A percentile compares a stretch with the other conserved stretches of the same genome.
Conservation (phyloP, 2,797 vertebrate genomes). For the Pantherophis alleghaniensis region DNA sequence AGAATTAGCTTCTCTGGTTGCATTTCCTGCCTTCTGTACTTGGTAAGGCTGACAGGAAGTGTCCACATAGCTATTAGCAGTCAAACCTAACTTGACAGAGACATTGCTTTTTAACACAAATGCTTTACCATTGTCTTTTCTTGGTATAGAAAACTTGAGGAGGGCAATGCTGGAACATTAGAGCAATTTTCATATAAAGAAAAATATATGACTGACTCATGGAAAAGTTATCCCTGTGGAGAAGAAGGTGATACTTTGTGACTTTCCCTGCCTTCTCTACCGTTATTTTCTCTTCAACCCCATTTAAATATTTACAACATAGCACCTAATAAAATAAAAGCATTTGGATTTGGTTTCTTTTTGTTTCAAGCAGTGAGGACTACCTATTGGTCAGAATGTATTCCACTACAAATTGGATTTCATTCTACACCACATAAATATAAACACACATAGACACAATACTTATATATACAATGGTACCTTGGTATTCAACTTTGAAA, state of each 20-base stretch:
- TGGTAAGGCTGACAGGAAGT: not conserved
- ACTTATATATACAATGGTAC: not conserved
- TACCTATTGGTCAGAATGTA: not conserved
- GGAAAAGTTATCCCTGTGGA: not conserved
- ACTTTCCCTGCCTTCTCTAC: not conserved
- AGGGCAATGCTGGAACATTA: not conserved
- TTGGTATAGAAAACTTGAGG: not conserved
- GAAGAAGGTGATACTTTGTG: not conserved
- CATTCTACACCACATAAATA: not conserved
- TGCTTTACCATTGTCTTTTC: not conserved
- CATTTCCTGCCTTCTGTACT: not conserved
- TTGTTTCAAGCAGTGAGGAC: not conserved
- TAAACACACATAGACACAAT: not conserved
- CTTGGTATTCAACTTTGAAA: not conserved
- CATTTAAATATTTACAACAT: not conserved
- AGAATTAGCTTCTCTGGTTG: not conserved
- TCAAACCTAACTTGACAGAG: not conserved
- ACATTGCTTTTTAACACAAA: not conserved
- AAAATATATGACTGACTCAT: not conserved
- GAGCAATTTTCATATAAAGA: not conserved
- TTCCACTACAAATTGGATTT: not conserved
- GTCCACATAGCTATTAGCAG: not conserved
- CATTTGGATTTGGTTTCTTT: not conserved
- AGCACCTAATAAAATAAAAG: not conserved
- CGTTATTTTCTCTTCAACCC: not conserved